Evolutionary conservation across 23 tunicate genomes (phyloP).

Genomic region (Aplidium turbinatum): DNA sequence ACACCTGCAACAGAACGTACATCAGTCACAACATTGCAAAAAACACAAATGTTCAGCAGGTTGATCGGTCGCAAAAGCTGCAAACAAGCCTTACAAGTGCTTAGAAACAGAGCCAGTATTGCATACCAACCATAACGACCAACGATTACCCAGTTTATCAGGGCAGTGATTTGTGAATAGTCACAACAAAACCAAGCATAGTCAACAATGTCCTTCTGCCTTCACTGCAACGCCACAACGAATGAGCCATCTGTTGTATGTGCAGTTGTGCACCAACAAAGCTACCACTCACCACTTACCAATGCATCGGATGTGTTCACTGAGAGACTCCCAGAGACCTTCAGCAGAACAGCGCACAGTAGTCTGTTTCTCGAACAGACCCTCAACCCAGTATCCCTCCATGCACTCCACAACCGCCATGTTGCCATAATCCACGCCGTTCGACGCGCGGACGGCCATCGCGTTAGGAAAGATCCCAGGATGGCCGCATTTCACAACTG

Average conservation of each 20-base stretch:
- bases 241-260: no score
- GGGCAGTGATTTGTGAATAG: no score
- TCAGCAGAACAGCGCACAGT: conserved; percentile 37
- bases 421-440: conserved; percentile 29
- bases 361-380: conserved; percentile 2
- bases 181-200: no score
- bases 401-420: conserved; percentile 41
- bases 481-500: conserved; percentile 63
- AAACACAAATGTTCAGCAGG: background rate
- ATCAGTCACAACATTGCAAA: background rate
- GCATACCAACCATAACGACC: no score
- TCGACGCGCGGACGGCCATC: background rate
- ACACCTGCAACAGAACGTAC: conserved; percentile 14
- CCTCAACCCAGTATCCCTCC: conserved; percentile 53
- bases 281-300: conserved; percentile 35
- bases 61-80: background rate
- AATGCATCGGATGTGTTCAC: conserved; percentile 47
- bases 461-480: conserved; percentile 65
- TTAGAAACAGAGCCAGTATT: no score
- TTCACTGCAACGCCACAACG: no score
- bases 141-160: no score
- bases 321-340: conserved; percentile 75
- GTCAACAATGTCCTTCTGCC: no score
- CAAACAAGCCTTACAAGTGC: no score
- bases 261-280: background rate